Percentiles rank a stretch among this genome's conserved stretches.
Conservation (phyloP, 2,888 invertebrate species). For the Oxytorus armatus region DNA sequence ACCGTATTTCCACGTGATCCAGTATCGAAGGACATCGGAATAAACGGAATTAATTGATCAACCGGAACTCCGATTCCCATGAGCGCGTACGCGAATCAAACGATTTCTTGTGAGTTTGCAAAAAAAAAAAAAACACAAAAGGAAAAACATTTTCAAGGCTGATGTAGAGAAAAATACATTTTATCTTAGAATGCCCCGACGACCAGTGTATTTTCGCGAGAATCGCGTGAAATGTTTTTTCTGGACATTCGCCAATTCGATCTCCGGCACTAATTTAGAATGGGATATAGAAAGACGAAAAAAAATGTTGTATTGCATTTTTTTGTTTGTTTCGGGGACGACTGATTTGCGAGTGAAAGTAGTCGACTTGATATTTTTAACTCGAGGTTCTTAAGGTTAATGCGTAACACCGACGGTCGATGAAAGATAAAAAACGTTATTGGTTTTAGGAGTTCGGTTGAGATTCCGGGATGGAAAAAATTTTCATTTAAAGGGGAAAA, state of each 20-base stretch:
- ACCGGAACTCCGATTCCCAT: slow-evolving; percentile 16
- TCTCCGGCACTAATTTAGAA: slow-evolving; percentile 15
- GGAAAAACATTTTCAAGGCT: slow-evolving; percentile 44
- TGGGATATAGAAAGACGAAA: background rate
- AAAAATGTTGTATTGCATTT: slow-evolving; percentile 1
- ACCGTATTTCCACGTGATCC: background rate
- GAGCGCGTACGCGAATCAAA: background rate
- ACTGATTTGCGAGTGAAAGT: background rate
- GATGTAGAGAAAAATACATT: slow-evolving; percentile 4
- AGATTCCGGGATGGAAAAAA: no score
- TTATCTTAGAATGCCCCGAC: slow-evolving; percentile 35
- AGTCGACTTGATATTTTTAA: background rate
- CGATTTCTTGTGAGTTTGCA: slow-evolving; percentile 36
- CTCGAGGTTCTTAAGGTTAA: background rate
- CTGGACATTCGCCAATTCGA: slow-evolving; percentile 47
- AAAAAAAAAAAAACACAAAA: slow-evolving; percentile 17
- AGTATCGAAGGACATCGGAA: background rate
- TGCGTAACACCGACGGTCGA: background rate
- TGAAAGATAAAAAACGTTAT: background rate
- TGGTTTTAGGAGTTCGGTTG: no score
- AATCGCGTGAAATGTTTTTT: slow-evolving; percentile 1
- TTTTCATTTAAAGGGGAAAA: no score
- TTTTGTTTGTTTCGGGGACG: background rate
- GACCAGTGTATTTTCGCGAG: background rate
- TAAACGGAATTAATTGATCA: slow-evolving; percentile 16